A percentile compares a stretch with the other conserved stretches of the same genome.
Conservation (phyloP, 2,888 invertebrate genomes). For the Macrophya annulata region DNA sequence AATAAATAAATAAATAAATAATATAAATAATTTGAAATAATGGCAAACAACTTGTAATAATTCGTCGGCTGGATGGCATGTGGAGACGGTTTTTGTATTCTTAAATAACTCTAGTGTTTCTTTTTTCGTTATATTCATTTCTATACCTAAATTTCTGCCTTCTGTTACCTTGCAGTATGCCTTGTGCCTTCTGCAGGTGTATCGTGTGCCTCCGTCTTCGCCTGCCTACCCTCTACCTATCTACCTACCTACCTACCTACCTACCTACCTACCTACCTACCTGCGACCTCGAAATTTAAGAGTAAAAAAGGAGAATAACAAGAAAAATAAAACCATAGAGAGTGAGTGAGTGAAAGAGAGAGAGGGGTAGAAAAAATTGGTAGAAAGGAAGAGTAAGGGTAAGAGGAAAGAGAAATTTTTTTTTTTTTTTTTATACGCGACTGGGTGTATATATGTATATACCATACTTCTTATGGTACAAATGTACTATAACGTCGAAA, state of each 20-base stretch:
- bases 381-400: constrained; percentile 37
- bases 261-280: constrained; percentile 17
- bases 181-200: constrained; percentile 38
- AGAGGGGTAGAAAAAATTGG: constrained; percentile 61
- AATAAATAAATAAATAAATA: not conserved
- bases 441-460: not conserved
- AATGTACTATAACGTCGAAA: not conserved
- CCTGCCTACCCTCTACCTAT: not conserved
- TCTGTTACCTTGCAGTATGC: constrained; percentile 28
- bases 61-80: constrained; percentile 61
- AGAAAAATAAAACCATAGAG: not conserved
- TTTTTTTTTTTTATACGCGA: no score
- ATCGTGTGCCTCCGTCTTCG: not conserved
- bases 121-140: constrained; percentile 44
- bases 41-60: not conserved
- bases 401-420: constrained; percentile 35
- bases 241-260: not conserved
- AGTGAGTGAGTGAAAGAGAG: constrained; percentile 32
- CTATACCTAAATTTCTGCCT: constrained; percentile 36
- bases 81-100: constrained; percentile 55
- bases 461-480: no score
- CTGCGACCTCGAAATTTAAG: constrained; percentile 43
- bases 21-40: not conserved
- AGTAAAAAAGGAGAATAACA: constrained; percentile 19
- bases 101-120: constrained; percentile 31